Percentiles rank a stretch among this genome's conserved stretches.
These are phyloP conservation scores for Malachius bipustulatus DNA, from an alignment of 2,888 invertebrate species.

Conservation along the genomic window DNA sequence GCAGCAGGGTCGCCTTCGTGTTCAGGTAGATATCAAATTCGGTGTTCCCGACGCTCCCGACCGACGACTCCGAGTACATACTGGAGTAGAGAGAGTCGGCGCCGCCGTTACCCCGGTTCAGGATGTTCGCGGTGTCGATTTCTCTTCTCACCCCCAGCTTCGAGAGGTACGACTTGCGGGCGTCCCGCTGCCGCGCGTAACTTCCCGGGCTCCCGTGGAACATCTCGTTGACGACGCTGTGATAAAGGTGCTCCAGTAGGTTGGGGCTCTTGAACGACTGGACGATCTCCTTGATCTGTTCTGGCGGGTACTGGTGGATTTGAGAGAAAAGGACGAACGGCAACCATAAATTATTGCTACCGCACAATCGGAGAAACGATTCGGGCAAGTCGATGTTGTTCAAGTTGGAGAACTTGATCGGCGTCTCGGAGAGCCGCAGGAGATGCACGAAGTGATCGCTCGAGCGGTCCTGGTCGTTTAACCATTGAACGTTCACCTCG, in stretches of 20 bases:
- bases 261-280: conserved; percentile 45
- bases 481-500: conserved; percentile 27
- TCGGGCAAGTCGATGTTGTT: conserved; percentile 48
- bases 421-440: conserved; percentile 46
- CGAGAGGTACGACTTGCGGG: conserved; percentile 32
- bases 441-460: conserved; percentile 34
- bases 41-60: conserved; percentile 31
- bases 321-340: conserved; percentile 57
- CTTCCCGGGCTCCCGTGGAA: conserved; percentile 26
- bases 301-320: conserved; percentile 54
- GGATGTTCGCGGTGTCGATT: conserved; percentile 17
- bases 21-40: conserved; percentile 36
- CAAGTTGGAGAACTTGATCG: conserved; percentile 47
- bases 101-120: no score
- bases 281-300: conserved; percentile 45
- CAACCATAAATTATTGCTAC: conserved; percentile 54
- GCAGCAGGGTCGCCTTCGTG: conserved; percentile 39
- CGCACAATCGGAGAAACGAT: conserved; percentile 46
- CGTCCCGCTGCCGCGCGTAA: conserved; percentile 31
- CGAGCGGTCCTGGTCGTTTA: conserved; percentile 34
- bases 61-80: conserved; percentile 21
- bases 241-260: conserved; percentile 49
- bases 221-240: conserved; percentile 34
- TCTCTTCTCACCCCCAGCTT: conserved; percentile 30
- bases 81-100: conserved; percentile 19